These are phyloP conservation scores for Aplochiton taeniatus DNA, from an alignment of 2,797 vertebrate species.

Conservation along the genomic window DNA sequence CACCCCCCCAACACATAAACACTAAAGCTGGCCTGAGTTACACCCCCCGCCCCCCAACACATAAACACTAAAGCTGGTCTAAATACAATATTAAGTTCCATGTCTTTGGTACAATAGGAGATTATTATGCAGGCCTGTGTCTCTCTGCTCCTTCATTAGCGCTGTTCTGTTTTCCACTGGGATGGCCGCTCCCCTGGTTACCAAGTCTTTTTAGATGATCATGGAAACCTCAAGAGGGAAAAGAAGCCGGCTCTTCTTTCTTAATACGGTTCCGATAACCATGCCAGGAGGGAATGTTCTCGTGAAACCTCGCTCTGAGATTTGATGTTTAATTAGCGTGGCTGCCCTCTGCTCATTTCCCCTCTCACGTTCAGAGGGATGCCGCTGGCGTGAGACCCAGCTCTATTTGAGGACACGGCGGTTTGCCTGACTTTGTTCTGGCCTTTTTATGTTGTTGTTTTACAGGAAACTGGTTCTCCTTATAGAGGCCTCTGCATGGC, in stretches of 20 bases:
- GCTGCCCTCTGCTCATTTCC: slow-evolving; percentile 57
- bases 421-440: slow-evolving; percentile 52
- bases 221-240: slow-evolving; percentile 29
- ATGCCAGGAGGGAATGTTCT: slow-evolving; percentile 39
- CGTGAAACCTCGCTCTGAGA: slow-evolving; percentile 13
- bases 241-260: slow-evolving; percentile 3
- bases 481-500: slow-evolving; percentile 36
- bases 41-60: too few relatives aligned
- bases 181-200: too few relatives aligned
- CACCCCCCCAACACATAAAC: too few relatives aligned
- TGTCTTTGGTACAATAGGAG: too few relatives aligned
- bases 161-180: too few relatives aligned
- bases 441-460: slow-evolving; percentile 34
- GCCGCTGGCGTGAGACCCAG: slow-evolving; percentile 22
- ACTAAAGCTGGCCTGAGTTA: too few relatives aligned
- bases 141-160: too few relatives aligned
- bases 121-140: too few relatives aligned
- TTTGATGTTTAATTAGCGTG: slow-evolving; percentile 53
- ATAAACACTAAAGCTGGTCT: too few relatives aligned
- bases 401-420: slow-evolving; percentile 43
- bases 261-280: slow-evolving; percentile 53
- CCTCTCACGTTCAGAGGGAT: slow-evolving; percentile 38
- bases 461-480: slow-evolving; percentile 42
- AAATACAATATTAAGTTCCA: too few relatives aligned
- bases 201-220: slow-evolving; percentile 27